These are phyloP conservation scores for Eristalis tenax DNA, from an alignment of 2,888 invertebrate species.

Conservation along the genomic window DNA sequence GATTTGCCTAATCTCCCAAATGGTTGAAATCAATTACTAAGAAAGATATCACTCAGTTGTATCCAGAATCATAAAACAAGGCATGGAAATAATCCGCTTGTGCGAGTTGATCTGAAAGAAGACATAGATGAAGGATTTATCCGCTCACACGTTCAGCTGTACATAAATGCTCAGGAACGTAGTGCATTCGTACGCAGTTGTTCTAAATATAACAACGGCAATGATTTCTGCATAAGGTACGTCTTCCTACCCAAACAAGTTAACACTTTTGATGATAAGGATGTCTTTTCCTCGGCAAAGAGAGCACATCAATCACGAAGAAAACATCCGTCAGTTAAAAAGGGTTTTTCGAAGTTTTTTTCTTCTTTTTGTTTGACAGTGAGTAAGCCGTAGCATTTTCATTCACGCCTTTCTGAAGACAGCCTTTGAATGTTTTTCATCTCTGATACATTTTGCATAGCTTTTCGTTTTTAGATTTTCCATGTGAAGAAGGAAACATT, in stretches of 20 bases:
- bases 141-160: background rate
- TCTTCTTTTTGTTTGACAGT: conserved; percentile 3
- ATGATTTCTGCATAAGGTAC: background rate
- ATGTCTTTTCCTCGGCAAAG: background rate
- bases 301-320: conserved; percentile 29
- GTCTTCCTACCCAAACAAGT: background rate
- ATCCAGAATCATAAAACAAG: background rate
- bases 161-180: background rate
- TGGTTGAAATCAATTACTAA: conserved; percentile 22
- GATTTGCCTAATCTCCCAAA: background rate
- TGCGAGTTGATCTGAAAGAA: background rate
- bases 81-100: background rate
- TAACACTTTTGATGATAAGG: conserved; percentile 29
- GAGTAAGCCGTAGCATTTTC: conserved; percentile 22
- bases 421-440: background rate
- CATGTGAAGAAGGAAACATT: too few species aligned
- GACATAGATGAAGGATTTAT: background rate
- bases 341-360: background rate
- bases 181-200: background rate
- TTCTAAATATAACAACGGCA: background rate
- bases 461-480: conserved; percentile 2
- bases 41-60: background rate
- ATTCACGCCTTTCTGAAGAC: background rate
- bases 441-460: background rate
- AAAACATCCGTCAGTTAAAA: conserved; percentile 20